A percentile compares a stretch with the other conserved stretches of the same genome.
Evolutionary conservation across 2,113 vertebrate species (phyloP).

Genomic region (Spermophilus dauricus): DNA sequence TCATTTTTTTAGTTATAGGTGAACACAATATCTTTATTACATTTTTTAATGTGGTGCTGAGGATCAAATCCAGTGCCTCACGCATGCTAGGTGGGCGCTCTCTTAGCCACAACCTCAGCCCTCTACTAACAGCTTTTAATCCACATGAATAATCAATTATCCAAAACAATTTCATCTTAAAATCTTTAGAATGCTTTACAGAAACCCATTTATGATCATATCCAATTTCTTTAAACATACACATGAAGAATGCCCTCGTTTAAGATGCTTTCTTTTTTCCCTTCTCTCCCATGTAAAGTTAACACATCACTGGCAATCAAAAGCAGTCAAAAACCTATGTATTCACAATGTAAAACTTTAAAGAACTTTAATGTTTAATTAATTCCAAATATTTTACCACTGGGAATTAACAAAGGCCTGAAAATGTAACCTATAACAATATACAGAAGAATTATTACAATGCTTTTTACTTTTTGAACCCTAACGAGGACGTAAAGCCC

Average conservation of each 20-base stretch:
- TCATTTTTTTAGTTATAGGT: no score
- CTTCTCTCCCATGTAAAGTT: background rate
- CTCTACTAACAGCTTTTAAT: background rate
- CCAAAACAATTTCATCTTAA: background rate
- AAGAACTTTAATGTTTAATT: background rate
- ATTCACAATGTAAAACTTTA: background rate
- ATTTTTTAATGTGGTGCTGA: no score
- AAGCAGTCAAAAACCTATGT: background rate
- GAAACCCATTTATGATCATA: background rate
- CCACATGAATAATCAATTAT: background rate
- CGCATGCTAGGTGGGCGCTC: no score
- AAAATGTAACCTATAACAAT: background rate
- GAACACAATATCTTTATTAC: no score
- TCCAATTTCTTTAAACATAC: background rate
- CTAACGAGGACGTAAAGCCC: background rate
- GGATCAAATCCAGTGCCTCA: no score
- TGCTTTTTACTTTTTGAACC: slow-evolving; percentile 35
- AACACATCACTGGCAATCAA: background rate
- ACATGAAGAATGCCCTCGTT: background rate
- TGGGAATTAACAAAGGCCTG: background rate
- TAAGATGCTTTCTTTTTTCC: background rate
- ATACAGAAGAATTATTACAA: background rate
- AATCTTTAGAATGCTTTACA: slow-evolving; percentile 1
- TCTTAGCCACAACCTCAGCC: no score
- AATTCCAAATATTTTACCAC: slow-evolving; percentile 8